Evolutionary conservation across 2,888 invertebrate genomes (phyloP).

Genomic region (Acheta domesticus): DNA sequence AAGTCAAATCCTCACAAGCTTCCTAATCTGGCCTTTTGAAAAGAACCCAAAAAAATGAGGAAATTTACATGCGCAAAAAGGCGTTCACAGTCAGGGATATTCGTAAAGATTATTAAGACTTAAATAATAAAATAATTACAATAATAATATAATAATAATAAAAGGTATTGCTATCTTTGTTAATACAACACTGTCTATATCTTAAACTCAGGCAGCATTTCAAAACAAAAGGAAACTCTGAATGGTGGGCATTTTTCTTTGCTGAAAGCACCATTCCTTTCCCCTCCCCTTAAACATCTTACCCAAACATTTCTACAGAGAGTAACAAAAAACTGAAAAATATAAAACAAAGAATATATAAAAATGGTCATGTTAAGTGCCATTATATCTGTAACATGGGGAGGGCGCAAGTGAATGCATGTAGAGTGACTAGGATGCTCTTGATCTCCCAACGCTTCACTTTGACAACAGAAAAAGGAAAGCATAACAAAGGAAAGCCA

Average conservation of each 20-base stretch:
- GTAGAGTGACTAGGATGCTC: constrained; percentile 36
- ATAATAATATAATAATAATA: background rate
- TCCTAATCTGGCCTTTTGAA: constrained; percentile 18
- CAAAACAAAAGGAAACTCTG: constrained; percentile 29
- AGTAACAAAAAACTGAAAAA: constrained; percentile 29
- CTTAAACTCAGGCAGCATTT: constrained; percentile 34
- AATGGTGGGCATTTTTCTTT: constrained; percentile 19
- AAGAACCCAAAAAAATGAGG: background rate
- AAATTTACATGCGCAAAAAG: background rate
- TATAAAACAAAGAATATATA: constrained; percentile 32
- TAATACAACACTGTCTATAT: constrained; percentile 25
- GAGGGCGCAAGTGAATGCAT: constrained; percentile 12
- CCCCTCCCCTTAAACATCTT: constrained; percentile 22
- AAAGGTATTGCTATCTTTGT: constrained; percentile 23
- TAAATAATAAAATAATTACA: constrained; percentile 18
- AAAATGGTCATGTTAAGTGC: constrained; percentile 36
- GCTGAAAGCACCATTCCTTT: constrained; percentile 21
- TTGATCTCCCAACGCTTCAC: constrained; percentile 32
- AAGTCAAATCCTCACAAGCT: background rate
- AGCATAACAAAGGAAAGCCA: constrained; percentile 39
- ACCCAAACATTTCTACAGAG: constrained; percentile 33
- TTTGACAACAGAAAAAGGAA: constrained; percentile 26
- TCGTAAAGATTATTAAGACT: constrained; percentile 23
- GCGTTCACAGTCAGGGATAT: constrained; percentile 18
- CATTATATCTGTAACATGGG: constrained; percentile 26